Evolutionary conservation across 2,113 vertebrate species (phyloP), one percentile per base, ranked within the genome.

Genomic region (Falcunculus frontatus): DNA sequence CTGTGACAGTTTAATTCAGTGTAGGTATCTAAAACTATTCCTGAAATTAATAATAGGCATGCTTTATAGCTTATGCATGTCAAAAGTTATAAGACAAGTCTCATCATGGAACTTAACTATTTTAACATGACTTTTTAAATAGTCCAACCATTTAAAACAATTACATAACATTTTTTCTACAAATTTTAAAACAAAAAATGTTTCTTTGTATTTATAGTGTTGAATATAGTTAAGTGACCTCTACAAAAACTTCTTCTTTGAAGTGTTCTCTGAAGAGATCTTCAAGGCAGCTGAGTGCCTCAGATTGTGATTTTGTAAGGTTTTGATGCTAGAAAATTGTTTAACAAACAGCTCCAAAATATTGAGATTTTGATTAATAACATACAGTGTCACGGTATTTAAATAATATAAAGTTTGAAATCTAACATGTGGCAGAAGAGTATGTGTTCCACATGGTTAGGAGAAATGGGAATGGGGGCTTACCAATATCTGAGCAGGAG

Each of bases 281-380:
- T 96, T 96, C 86, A 95, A 96, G 96, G 96, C 83, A 95, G 53
- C 53, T 47, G 86, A 87, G 62, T 59, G 80, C 91, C 88, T 96
- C 88, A 79, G 83, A 93, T 16, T 94, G 86, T 90, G 92, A 96
- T 84, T 96, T 96, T 64, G 12, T 52, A 87, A 95, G 65, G 89
- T 96, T 97, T 84, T 85, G 87, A 97, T 96, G 85, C 65, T 93
- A 37, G 74, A 90, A 87, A 79, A 78, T 81, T 97, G 84, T 94
- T 96, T 96, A 96, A 84, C 46, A 94, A 97, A 94, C 91, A 90
- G 84, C 87, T 97, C 78, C 59, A 92, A 91, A 96, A 96, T 95
- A 94, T 56, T 94, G 90, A 83, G 78, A 70, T 90, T 95, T 91
- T 97, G 84, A 97, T 96, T 96, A 96, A 90, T 91, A 97, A 95